Base-by-base conservation (phyloP, 2,113 vertebrate genomes). In the Salvator merianae region DNA sequence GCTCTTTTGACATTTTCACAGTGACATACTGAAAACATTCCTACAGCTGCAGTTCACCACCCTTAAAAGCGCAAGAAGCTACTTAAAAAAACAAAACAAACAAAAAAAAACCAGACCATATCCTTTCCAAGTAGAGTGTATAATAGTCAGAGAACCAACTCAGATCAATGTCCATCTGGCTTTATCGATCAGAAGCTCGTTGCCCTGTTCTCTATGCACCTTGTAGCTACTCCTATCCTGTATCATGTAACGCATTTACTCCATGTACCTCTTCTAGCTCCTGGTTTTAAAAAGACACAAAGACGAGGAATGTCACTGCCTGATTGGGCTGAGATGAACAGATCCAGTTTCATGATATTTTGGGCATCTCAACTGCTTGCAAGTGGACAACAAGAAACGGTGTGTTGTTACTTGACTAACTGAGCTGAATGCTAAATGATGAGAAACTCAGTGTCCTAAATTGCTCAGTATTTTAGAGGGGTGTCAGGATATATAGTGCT, bases 51-150 rank as follows among this genome's bases (percentile, higher is more conserved):
- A 50, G 13, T 24, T 87, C 34, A 40, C 0, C 0, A 63, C 4
- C 34, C 55, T 84, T 76, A 70, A 69, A 81, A n/a, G 38, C 13
- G 53, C 0, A 0, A 50, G 4, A 2, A 3, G 1, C 47, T 0
- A 13, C 75, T 85, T 77, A 65, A 77, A 34, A 36, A 70, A 36
- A n/a, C n/a, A n/a, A n/a, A n/a, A n/a, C n/a, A n/a, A n/a, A n/a
- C n/a, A 34, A 34, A 70, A n/a, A 12, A 1, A 77, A 86, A 80
- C 0, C 3, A 36, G 20, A n/a, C 0, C 34, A 26, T 72, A 47
- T 38, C 38, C 22, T 73, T 84, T 66, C 62, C 65, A 79, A 43
- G 13, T 16, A 20, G 10, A 22, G 38, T n/a, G 50, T 26, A 50
- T 30, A 69, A 7, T 81, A 18, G 77, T 65, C 77, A n/a, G 20